Evolutionary conservation across 2,797 vertebrate species (phyloP).

Genomic region (Neopelma chrysocephalum): DNA sequence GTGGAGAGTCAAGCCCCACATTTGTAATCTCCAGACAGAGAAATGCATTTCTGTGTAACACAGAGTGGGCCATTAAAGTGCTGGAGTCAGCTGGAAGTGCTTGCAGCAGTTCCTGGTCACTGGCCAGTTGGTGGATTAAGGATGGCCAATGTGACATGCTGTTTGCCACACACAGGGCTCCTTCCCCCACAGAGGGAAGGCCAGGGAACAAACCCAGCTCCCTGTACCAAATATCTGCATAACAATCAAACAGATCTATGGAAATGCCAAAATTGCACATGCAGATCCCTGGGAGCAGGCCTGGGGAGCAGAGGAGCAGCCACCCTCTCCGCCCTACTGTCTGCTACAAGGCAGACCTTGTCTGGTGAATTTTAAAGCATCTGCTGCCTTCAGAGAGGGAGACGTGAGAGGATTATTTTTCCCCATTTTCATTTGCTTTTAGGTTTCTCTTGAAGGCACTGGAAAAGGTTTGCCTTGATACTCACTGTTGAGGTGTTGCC

Average conservation of each 20-base stretch:
- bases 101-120: not conserved
- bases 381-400: not conserved
- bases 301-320: not conserved
- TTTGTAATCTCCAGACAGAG: not conserved
- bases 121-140: not conserved
- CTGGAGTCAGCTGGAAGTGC: slow-evolving; percentile 1
- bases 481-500: accelerated
- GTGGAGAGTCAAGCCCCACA: not conserved
- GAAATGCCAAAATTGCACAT: not conserved
- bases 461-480: not conserved
- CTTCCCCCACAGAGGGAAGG: not conserved
- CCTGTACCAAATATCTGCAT: not conserved
- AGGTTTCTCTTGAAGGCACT: not conserved
- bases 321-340: not conserved
- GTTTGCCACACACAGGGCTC: not conserved
- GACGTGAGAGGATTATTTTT: not conserved
- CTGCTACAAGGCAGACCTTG: not conserved
- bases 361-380: slow-evolving; percentile 23
- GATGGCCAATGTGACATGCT: not conserved
- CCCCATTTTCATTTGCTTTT: not conserved
- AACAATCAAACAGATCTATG: not conserved
- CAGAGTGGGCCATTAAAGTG: not conserved
- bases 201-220: not conserved
- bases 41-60: not conserved
- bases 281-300: not conserved